These are phyloP conservation scores for Forbesichthys agassizii DNA, from an alignment of 2,113 vertebrate species.

Conservation along the genomic window DNA sequence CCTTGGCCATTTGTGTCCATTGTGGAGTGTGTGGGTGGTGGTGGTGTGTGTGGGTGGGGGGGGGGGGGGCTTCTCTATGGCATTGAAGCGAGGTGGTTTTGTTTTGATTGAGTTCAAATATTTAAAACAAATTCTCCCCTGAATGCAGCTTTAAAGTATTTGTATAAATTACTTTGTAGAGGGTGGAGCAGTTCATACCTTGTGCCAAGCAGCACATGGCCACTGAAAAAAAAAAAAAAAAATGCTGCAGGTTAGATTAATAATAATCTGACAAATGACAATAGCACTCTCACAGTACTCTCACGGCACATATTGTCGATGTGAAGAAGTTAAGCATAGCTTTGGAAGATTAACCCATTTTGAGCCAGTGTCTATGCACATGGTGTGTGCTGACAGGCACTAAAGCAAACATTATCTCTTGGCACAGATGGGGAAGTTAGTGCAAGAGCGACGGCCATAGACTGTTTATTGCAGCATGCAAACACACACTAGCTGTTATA, in stretches of 20 bases:
- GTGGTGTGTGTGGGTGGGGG: too few species aligned
- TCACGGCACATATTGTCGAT: conserved; percentile 41
- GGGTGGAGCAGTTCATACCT: conserved; percentile 15
- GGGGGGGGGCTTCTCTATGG: too few species aligned
- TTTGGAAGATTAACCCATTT: conserved; percentile 27
- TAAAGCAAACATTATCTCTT: conserved; percentile 25
- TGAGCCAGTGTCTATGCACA: background rate
- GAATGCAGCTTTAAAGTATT: too few species aligned
- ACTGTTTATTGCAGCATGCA: background rate
- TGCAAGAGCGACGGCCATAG: background rate
- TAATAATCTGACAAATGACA: conserved; percentile 32
- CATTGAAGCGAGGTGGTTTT: too few species aligned
- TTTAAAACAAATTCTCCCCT: too few species aligned
- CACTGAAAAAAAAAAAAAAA: conserved; percentile 4
- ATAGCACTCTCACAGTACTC: conserved; percentile 22
- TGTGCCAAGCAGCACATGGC: conserved; percentile 32
- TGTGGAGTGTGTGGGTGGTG: too few species aligned
- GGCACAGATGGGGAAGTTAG: conserved; percentile 18
- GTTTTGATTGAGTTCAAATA: too few species aligned
- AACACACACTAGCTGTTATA: background rate
- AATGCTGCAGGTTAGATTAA: conserved; percentile 38
- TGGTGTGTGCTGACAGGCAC: conserved; percentile 1
- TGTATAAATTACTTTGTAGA: background rate
- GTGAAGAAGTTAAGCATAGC: conserved; percentile 22
- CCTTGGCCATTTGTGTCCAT: too few species aligned